Conservation (phyloP, 2,113 vertebrate genomes). For the Petrocephalus microphthalmus region DNA sequence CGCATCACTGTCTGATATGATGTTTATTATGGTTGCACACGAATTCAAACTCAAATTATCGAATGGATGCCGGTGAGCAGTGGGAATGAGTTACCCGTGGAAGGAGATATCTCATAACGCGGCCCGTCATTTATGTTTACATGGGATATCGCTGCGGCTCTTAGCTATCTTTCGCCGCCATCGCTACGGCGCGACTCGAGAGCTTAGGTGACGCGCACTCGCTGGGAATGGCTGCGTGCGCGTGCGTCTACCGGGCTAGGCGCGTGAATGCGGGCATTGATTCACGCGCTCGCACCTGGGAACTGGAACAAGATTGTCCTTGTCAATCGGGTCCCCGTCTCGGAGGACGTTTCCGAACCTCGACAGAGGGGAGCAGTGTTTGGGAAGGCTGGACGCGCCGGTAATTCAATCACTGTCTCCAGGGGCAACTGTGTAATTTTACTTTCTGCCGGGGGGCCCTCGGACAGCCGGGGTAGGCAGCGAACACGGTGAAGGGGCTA, state of each 20-base stretch:
- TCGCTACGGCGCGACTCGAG: neutral
- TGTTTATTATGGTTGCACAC: neutral
- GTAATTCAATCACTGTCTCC: slow-evolving; percentile 5
- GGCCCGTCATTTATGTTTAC: neutral
- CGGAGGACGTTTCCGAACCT: neutral
- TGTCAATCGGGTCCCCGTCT: neutral
- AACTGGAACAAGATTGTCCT: neutral
- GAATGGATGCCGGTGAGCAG: neutral
- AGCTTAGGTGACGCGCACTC: neutral
- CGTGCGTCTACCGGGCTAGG: neutral
- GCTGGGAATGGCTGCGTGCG: neutral
- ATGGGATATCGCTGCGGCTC: too few relatives aligned
- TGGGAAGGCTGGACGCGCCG: neutral
- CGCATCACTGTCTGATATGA: neutral
- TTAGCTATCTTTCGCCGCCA: neutral
- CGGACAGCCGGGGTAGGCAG: neutral
- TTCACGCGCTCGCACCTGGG: neutral
- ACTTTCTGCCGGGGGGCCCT: neutral
- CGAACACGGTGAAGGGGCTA: too few relatives aligned
- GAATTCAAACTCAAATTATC: slow-evolving; percentile 3
- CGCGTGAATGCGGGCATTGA: neutral
- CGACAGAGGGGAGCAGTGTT: neutral
- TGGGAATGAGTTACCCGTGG: neutral
- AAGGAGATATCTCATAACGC: neutral
- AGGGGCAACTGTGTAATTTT: slow-evolving; percentile 1